phyloP scores from a whole-genome alignment of 2,888 invertebrate species.

The Euplagia quadripunctaria region DNA sequence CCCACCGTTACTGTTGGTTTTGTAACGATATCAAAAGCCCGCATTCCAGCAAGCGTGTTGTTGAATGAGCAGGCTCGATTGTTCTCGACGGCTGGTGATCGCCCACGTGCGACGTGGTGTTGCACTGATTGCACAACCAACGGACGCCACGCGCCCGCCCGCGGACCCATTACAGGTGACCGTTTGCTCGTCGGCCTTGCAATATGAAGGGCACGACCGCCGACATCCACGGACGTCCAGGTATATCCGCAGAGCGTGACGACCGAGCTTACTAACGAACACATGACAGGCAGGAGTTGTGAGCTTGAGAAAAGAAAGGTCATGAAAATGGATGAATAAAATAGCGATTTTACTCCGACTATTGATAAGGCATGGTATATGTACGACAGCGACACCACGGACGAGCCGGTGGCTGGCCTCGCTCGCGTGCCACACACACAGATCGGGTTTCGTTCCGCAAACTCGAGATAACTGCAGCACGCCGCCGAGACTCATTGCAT shows the following conservation, averaged over 20 bases:
- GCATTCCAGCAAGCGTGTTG: conserved; percentile 78
- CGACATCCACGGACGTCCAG: conserved; percentile 46
- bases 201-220: conserved; percentile 58
- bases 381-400: conserved; percentile 47
- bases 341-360: conserved; percentile 41
- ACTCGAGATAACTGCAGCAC: conserved; percentile 79
- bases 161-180: conserved; percentile 70
- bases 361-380: conserved; percentile 44
- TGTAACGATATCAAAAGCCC: conserved; percentile 82
- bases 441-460: conserved; percentile 86
- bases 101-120: conserved; percentile 71
- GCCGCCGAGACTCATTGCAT: conserved; percentile 67
- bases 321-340: conserved; percentile 55
- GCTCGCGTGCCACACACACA: conserved; percentile 75
- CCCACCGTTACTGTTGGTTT: conserved; percentile 79
- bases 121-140: conserved; percentile 75
- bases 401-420: conserved; percentile 68
- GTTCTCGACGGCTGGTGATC: conserved; percentile 69
- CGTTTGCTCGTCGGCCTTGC: conserved; percentile 70
- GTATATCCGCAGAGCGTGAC: conserved; percentile 58
- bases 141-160: conserved; percentile 40
- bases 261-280: conserved; percentile 33
- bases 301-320: neutral
- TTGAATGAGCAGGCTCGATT: conserved; percentile 75
- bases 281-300: conserved; percentile 15